Conservation (phyloP, 2,888 invertebrate species). For the Drosophila meridionalis region DNA sequence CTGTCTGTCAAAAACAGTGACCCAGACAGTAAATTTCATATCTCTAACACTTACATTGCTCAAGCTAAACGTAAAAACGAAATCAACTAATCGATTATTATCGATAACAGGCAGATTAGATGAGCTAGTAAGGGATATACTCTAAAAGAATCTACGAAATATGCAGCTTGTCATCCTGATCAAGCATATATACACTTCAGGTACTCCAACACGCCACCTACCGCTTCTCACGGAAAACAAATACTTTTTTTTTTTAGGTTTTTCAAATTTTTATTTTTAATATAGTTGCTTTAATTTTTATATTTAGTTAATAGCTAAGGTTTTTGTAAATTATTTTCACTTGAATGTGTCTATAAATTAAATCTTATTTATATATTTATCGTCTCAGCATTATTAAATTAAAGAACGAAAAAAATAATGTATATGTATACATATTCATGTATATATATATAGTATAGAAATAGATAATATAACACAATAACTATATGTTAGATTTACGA, state of each 20-base stretch:
- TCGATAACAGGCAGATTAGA: not conserved
- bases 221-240: not conserved
- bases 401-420: slow-evolving; percentile 49
- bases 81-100: not conserved
- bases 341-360: slow-evolving; percentile 80
- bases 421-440: not conserved
- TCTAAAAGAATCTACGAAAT: too few species aligned
- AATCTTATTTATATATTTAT: slow-evolving; percentile 74
- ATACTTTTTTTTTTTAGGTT: slow-evolving; percentile 14
- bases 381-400: slow-evolving; percentile 71
- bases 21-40: not conserved
- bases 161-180: not conserved
- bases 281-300: slow-evolving; percentile 67
- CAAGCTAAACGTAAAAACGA: not conserved
- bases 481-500: slow-evolving; percentile 48
- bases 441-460: slow-evolving; percentile 10
- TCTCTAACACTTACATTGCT: not conserved
- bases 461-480: slow-evolving; percentile 51
- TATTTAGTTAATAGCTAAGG: slow-evolving; percentile 68
- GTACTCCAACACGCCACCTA: not conserved
- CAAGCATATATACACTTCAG: too few species aligned
- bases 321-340: slow-evolving; percentile 77
- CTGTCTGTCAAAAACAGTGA: not conserved
- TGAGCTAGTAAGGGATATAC: not conserved
- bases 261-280: slow-evolving; percentile 68